A percentile compares a stretch with the other conserved stretches of the same genome.
phyloP scores from a whole-genome alignment of 2,113 vertebrate genomes.

The Isichthys henryi region DNA sequence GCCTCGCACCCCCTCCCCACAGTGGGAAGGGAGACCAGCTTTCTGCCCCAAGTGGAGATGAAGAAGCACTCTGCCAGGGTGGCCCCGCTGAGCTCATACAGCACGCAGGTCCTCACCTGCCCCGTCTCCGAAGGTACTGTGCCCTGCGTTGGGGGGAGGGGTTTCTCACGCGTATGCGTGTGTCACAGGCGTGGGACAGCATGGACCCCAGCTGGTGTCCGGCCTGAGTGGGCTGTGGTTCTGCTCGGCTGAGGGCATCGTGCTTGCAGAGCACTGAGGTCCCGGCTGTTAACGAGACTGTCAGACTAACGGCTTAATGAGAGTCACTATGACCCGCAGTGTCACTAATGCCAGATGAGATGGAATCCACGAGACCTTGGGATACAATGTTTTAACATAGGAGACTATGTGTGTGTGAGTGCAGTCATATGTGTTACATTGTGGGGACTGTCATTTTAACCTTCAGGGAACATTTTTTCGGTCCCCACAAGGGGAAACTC shows the following conservation, averaged over 20 bases:
- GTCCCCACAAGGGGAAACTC: not conserved
- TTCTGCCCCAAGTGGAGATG: constrained; percentile 60
- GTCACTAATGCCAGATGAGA: not conserved
- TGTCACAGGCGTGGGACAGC: not conserved
- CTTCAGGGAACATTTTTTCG: not conserved
- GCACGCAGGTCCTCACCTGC: constrained; percentile 64
- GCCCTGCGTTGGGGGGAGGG: not conserved
- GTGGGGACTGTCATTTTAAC: not conserved
- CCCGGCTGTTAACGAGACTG: not conserved
- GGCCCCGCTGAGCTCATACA: constrained; percentile 67
- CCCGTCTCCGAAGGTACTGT: constrained; percentile 63
- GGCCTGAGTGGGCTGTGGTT: not conserved
- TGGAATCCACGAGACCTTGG: not conserved
- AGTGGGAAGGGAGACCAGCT: constrained; percentile 41
- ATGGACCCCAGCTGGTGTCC: not conserved
- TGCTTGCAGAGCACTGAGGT: not conserved
- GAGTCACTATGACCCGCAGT: not conserved
- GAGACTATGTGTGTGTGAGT: constrained; percentile 5
- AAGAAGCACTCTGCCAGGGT: constrained; percentile 76
- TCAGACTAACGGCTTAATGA: not conserved
- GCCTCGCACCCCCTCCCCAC: not conserved
- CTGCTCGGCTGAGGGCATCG: not conserved
- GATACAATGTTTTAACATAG: not conserved
- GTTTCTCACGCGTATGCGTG: not conserved
- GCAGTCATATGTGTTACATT: not conserved